A percentile compares a stretch with the other conserved stretches of the same genome.
These are phyloP conservation scores for Phalacrocorax brasilianus DNA, from an alignment of 2,113 vertebrate species.

Conservation along the genomic window DNA sequence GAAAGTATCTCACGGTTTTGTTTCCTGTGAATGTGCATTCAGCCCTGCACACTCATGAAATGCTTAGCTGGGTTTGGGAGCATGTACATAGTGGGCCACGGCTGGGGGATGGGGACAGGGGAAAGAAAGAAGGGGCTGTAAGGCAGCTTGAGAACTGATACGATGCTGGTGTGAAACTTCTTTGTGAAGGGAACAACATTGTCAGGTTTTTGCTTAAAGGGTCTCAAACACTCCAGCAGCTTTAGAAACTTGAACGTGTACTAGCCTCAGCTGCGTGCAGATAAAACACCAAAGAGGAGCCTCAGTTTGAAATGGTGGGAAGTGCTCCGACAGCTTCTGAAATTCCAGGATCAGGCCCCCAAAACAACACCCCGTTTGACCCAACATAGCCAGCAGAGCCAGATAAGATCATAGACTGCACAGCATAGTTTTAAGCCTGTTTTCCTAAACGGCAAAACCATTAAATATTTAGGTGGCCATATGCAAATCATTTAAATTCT, in stretches of 20 bases:
- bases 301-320: background rate
- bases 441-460: slow-evolving; percentile 43
- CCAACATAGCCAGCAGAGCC: background rate
- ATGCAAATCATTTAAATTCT: slow-evolving; percentile 68
- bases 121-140: slow-evolving; percentile 10
- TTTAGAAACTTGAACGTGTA: background rate
- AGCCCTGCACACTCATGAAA: slow-evolving; percentile 39
- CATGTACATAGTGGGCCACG: background rate
- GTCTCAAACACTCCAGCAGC: background rate
- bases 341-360: slow-evolving; percentile 2
- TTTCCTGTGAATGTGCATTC: slow-evolving; percentile 58
- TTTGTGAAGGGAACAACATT: background rate
- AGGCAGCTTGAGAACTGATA: slow-evolving; percentile 7
- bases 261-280: background rate
- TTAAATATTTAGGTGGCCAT: slow-evolving; percentile 70
- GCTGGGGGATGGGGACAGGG: background rate
- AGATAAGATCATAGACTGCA: background rate
- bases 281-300: background rate
- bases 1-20: slow-evolving; percentile 59
- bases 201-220: background rate
- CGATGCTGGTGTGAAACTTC: background rate
- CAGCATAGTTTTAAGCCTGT: background rate
- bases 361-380: background rate
- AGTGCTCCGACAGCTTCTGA: background rate
- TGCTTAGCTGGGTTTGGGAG: slow-evolving; percentile 41